These are phyloP conservation scores for Catharus bicknelli DNA, from an alignment of 2,113 vertebrate genomes.

Conservation along the genomic window DNA sequence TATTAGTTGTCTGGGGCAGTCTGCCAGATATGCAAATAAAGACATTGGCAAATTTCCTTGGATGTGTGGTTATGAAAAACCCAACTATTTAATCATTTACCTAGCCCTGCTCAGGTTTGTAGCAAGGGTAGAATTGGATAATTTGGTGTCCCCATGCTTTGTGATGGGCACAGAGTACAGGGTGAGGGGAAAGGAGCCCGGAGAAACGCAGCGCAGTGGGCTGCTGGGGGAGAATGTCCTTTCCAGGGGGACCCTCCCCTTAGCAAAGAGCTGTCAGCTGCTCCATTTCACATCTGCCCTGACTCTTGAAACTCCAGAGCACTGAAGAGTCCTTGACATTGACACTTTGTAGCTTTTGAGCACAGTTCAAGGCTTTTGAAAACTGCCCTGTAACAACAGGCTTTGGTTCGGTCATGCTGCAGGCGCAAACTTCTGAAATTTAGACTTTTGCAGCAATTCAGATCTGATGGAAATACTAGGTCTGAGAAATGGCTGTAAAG, in stretches of 20 bases:
- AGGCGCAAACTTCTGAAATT: background rate
- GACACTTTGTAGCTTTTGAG: background rate
- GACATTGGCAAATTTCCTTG: slow-evolving; percentile 76
- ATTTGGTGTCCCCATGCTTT: slow-evolving; percentile 60
- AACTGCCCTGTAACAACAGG: background rate
- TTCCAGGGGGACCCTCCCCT: background rate
- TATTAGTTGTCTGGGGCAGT: slow-evolving; percentile 67
- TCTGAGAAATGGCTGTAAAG: background rate
- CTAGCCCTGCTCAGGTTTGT: slow-evolving; percentile 50
- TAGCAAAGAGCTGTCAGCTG: slow-evolving; percentile 18
- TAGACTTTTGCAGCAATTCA: background rate
- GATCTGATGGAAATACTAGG: background rate
- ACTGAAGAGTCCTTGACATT: background rate
- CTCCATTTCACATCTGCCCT: background rate
- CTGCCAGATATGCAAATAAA: slow-evolving; percentile 80
- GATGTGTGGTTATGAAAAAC: slow-evolving; percentile 57
- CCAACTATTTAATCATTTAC: slow-evolving; percentile 63
- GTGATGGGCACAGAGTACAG: background rate
- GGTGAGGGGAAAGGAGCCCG: slow-evolving; percentile 9
- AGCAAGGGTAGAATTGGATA: slow-evolving; percentile 19
- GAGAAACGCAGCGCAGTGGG: background rate
- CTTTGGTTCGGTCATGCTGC: background rate
- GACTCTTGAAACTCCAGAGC: background rate
- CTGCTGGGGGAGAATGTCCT: slow-evolving; percentile 27
- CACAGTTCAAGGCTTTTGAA: background rate